phyloP scores from a whole-genome alignment of 2,797 vertebrate species.

The Onychomys arenicola region DNA sequence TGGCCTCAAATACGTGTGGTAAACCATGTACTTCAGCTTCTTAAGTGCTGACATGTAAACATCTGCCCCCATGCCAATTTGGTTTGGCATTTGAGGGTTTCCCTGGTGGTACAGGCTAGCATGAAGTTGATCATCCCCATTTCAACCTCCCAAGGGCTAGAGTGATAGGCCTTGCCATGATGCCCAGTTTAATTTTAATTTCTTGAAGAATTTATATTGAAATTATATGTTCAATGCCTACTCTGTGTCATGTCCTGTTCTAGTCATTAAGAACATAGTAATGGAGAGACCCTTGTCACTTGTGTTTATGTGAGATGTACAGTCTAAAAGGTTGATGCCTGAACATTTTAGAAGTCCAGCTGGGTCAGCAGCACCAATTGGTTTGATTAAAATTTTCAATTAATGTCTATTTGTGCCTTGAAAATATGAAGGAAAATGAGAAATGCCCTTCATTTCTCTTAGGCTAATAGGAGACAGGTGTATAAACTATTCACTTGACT shows the following conservation, averaged over 20 bases:
- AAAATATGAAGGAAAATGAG: neutral
- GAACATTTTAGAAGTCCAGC: neutral
- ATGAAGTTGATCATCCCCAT: neutral
- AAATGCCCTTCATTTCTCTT: neutral
- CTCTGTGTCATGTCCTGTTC: neutral
- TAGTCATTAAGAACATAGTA: neutral
- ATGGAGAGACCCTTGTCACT: neutral
- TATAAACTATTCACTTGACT: neutral
- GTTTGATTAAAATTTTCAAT: neutral
- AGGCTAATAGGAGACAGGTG: neutral
- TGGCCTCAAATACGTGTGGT: too few species aligned
- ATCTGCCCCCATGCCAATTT: neutral
- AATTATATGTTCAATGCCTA: neutral
- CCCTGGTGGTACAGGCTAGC: neutral
- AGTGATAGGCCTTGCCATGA: neutral
- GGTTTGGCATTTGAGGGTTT: neutral
- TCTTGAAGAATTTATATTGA: constrained; percentile 21
- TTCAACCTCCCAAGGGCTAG: neutral
- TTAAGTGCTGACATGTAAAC: too few species aligned
- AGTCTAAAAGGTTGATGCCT: neutral
- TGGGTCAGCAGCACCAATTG: neutral
- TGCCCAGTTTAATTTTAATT: neutral
- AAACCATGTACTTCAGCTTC: too few species aligned
- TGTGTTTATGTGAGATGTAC: neutral
- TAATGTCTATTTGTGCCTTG: neutral